These are phyloP conservation scores for Apocrypta bakeri DNA, from an alignment of 1,140 invertebrate species.

Conservation along the genomic window DNA sequence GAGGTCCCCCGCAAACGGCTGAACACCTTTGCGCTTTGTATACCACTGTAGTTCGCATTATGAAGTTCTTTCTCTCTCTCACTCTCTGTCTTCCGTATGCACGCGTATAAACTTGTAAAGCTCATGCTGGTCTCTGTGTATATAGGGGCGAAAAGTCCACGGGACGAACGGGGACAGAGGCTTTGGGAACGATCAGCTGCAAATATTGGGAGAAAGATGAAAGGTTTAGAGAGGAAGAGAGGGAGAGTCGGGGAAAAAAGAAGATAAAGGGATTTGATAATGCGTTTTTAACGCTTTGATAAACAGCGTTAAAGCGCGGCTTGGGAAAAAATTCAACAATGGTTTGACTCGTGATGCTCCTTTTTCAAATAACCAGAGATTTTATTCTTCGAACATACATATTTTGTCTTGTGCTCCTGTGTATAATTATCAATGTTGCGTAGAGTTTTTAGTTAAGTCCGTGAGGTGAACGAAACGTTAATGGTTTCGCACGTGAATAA, in stretches of 20 bases:
- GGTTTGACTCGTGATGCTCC: not conserved
- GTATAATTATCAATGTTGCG: no score
- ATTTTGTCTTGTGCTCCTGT: not conserved
- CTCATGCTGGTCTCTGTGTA: not conserved
- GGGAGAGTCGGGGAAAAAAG: not conserved
- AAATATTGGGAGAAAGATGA: slow-evolving; percentile 34
- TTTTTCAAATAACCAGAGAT: not conserved
- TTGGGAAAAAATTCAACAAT: not conserved
- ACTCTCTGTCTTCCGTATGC: not conserved
- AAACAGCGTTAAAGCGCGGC: not conserved
- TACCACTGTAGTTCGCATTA: not conserved
- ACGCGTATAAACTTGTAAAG: no score
- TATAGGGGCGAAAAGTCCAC: not conserved
- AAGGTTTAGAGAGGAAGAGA: slow-evolving; percentile 5
- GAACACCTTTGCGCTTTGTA: slow-evolving; percentile 15
- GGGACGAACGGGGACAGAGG: not conserved
- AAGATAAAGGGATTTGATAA: slow-evolving; percentile 38
- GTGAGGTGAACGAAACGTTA: no score
- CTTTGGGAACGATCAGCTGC: not conserved
- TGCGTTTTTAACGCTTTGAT: slow-evolving; percentile 23
- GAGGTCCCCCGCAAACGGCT: not conserved
- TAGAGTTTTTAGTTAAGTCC: no score
- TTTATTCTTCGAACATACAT: not conserved
- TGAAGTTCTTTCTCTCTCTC: not conserved
- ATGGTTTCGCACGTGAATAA: no score